These are phyloP conservation scores for Cataglyphis albicans DNA, from an alignment of 2,888 invertebrate species.

Conservation along the genomic window DNA sequence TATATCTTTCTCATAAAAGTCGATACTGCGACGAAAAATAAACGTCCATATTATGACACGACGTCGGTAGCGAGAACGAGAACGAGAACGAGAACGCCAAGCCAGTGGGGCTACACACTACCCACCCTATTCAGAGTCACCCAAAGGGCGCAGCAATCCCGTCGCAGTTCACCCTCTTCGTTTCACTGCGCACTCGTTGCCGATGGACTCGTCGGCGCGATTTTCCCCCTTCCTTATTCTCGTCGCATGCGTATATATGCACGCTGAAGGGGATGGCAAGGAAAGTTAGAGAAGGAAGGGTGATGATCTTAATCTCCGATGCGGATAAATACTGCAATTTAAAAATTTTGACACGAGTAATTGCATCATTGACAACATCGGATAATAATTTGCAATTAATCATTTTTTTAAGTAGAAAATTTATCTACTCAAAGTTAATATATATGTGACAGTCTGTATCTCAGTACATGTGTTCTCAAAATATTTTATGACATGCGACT, in stretches of 20 bases:
- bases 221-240: conserved; percentile 17
- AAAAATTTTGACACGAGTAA: neutral
- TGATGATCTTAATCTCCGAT: neutral
- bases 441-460: neutral
- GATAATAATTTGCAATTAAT: neutral
- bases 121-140: conserved; percentile 49
- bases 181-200: conserved; percentile 72
- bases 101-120: conserved; percentile 49
- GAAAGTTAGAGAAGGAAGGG: neutral
- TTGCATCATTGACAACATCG: neutral
- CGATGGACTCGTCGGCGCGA: conserved; percentile 34
- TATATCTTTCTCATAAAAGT: conserved; percentile 23
- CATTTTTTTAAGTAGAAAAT: neutral
- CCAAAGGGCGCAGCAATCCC: conserved; percentile 59
- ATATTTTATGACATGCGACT: neutral
- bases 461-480: neutral
- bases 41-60: conserved; percentile 27
- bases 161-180: conserved; percentile 62
- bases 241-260: conserved; percentile 1
- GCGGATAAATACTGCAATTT: neutral
- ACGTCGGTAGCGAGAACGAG: conserved; percentile 36
- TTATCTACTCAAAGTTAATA: neutral
- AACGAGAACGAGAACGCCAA: conserved; percentile 35
- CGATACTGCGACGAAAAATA: conserved; percentile 33
- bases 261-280: neutral